Base-by-base conservation (phyloP, 1,140 invertebrate species). In the Pogonognathellus flavescens region DNA sequence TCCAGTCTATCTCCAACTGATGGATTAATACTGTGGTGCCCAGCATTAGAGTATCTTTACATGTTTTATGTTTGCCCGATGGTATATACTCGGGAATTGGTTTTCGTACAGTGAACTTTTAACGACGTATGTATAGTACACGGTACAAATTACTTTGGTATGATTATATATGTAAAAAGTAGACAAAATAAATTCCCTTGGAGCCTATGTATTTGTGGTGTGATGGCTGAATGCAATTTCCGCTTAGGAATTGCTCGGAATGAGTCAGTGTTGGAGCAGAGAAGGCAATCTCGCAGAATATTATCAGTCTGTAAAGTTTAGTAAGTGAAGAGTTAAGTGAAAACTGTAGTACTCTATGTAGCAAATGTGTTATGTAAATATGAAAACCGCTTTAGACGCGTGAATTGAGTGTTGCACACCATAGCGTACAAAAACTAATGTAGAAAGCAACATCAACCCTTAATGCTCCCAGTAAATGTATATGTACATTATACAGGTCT, bases 171-270 rank as follows among this genome's bases (percentile, higher is more conserved):
- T 41, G 31, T 41, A 41, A 41, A n/a, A 41, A 41, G 31, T 41
- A 41, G 31, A 41, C 31, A 41, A 41, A 41, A 41, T 41, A 41
- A 41, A 41, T 41, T 41, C 2, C 6, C 60, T 66, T 66, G 20
- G n/a, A 20, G 16, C 18, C 16, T 59, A n/a, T 60, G 20, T 60
- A 60, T 31, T 25, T 13, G 20, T 20, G 22, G 22, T 66, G 20
- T 25, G 25, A 66, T 66, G 62, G 22, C 25, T 66, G 62, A 66
- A 66, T 25, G 62, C 62, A 66, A 66, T 66, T 66, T 66, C 62
- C 62, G 22, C 14, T 25, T 31, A 20, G 22, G 14, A 66, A 66
- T 66, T 66, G 25, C 22, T 20, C 0, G 22, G 62, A 66, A 66
- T 66, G 62, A 66, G 6, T 66, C 22, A 66, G 62, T 66, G 22